phyloP scores from a whole-genome alignment of 2,797 vertebrate genomes.

The Lepus townsendii region DNA sequence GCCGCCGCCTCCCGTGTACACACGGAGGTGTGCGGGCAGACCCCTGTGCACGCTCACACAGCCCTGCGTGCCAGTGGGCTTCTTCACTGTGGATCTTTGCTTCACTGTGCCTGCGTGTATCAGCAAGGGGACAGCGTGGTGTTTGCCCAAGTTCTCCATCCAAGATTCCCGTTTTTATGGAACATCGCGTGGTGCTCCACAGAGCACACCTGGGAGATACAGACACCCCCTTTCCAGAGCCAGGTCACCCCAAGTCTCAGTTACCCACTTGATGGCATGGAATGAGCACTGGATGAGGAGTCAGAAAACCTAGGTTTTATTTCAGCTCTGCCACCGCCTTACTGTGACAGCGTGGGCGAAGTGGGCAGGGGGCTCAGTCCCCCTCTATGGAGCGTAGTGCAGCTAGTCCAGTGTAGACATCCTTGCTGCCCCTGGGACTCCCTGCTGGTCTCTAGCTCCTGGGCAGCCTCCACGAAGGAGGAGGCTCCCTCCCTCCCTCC shows the following conservation, averaged over 20 bases:
- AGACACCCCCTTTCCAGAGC: not conserved
- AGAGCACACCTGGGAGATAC: not conserved
- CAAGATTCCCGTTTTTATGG: not conserved
- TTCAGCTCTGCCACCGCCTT: not conserved
- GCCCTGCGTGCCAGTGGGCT: not conserved
- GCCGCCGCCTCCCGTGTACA: not conserved
- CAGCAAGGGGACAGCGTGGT: not conserved
- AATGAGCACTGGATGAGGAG: not conserved
- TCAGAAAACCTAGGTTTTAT: constrained; percentile 2
- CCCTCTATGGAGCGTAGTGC: not conserved
- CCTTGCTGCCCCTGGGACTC: not conserved
- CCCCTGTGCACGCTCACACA: accelerated
- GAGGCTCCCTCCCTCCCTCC: not conserved
- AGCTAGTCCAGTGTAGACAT: not conserved
- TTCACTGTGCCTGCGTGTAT: not conserved
- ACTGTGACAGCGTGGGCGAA: too few species aligned
- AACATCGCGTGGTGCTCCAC: not conserved
- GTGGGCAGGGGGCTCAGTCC: not conserved
- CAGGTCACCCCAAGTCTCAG: not conserved
- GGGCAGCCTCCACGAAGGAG: not conserved
- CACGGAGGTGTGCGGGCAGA: not conserved
- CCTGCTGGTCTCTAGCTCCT: not conserved
- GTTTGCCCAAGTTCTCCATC: not conserved
- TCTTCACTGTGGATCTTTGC: not conserved
- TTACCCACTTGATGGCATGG: not conserved